Percentiles rank a stretch among this genome's conserved stretches.
phyloP scores from a whole-genome alignment of 1,140 invertebrate genomes.

The Polypedilum vanderplanki region DNA sequence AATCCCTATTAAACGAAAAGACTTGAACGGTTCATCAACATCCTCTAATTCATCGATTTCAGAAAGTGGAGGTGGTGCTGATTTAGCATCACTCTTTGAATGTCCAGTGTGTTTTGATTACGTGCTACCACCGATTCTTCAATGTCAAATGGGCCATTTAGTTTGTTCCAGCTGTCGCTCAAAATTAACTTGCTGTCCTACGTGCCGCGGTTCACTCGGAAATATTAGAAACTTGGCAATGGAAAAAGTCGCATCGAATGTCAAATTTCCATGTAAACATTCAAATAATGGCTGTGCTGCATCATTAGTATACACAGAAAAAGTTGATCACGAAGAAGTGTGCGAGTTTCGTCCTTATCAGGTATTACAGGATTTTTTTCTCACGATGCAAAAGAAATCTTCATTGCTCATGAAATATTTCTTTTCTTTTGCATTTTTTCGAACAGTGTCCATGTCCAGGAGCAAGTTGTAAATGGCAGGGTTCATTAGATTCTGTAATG shows the following conservation, averaged over 20 bases:
- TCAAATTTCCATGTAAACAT: conserved; percentile 99
- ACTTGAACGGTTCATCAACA: conserved; percentile 28
- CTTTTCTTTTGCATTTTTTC: too few relatives aligned
- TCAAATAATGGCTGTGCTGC: conserved; percentile 89
- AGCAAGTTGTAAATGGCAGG: conserved; percentile 98
- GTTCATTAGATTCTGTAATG: conserved; percentile 91
- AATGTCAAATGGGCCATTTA: conserved; percentile 81
- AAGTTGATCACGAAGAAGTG: conserved; percentile 95
- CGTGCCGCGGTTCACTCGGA: conserved; percentile 91
- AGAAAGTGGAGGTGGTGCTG: conserved; percentile 45
- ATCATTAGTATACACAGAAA: conserved; percentile 91
- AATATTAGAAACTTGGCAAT: conserved; percentile 97
- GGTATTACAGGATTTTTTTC: too few relatives aligned
- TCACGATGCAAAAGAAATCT: too few relatives aligned
- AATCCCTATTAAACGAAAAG: conserved; percentile 14
- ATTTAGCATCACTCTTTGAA: conserved; percentile 93
- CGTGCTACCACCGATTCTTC: conserved; percentile 91
- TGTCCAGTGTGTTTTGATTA: conserved; percentile 99
- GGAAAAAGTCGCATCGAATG: conserved; percentile 97
- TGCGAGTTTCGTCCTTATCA: conserved; percentile 95
- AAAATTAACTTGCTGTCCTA: conserved; percentile 94
- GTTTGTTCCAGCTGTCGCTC: conserved; percentile 93
- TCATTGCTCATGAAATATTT: too few relatives aligned
- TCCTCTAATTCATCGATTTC: conserved; percentile 12
- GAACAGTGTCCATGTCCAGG: conserved; percentile 90